Base-by-base conservation (phyloP, 2,797 vertebrate genomes). In the Pelochelys cantorii region DNA sequence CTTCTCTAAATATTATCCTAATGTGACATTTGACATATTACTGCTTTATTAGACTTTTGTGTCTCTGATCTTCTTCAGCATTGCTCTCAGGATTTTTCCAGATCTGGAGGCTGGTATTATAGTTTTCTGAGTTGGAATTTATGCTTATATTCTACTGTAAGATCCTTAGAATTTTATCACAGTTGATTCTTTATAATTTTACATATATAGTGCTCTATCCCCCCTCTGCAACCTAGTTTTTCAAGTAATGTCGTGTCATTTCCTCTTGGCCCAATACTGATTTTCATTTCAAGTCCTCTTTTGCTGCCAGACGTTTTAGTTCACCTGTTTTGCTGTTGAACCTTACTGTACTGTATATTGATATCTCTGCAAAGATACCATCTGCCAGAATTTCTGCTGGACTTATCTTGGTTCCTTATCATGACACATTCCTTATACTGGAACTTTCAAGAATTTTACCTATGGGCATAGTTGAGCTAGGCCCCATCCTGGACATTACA, bases 11-110 rank as follows among this genome's bases (percentile, higher is more conserved):
- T 15, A 27, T 56, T 91, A 74, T 85, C 29, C 7, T 85, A 18
- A 68, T 81, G 11, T 71, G 27, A 22, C 48, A 27, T 31, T 11
- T 2, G 13, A 37, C 20, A 55, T 83, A 27, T 92, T 90, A 87
- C 56, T 85, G 34, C 83, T 68, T 90, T 90, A 85, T 31, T 54
- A 77, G 14, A 77, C 74, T 52, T 75, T 57, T 92, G 52, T n/a
- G 75, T 52, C 90, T 86, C 90, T 88, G 52, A 90, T 94, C 68
- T 90, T 94, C 68, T 89, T 89, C 88, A 77, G 42, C 42, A 52
- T 42, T 92, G 60, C 56, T 81, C 55, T 80, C 34, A 22, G 84
- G 23, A 14, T 86, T 93, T 92, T 88, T 92, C 37, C 56, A 78
- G 31, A 85, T 78, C 52, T 62, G 23, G 42, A 94, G 74, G 52